Base-by-base conservation (phyloP, 2,797 vertebrate genomes). In the Gambusia yucatana region DNA sequence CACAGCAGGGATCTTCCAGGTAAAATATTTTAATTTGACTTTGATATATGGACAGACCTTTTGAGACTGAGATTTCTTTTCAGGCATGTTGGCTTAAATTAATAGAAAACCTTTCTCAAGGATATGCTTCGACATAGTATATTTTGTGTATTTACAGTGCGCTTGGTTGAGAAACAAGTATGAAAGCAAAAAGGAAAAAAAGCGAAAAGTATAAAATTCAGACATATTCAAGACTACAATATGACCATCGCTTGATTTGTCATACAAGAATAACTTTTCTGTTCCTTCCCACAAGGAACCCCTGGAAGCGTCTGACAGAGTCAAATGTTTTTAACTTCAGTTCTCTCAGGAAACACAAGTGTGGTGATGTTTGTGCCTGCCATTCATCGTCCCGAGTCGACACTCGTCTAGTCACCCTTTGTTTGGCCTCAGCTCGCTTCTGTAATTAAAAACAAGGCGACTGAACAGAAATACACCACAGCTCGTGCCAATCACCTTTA, bases 21-120 rank as follows among this genome's bases (percentile, higher is more conserved):
- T 88, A 82, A 81, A 88, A 86, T 84, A 84, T 86, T 87, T 41
- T 80, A 91, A 91, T 92, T 88, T 82, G 82, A 85, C 87, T 91
- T 91, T 87, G 87, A 88, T 85, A 80, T 73, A 77, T 63, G 6
- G 17, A 69, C 50, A 87, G 43, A 80, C 79, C 78, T 79, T 84
- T 79, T 80, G 82, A 6, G 13, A 76, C 59, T 67, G 63, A n/a
- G 72, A 69, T 79, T 88, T 81, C 72, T 76, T 90, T 88, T 91
- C 50, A 92, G 87, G 88, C 86, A 63, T 71, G 48, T 39, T 39
- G 74, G 44, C 65, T 67, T n/a, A 25, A 76, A 75, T 44, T 57
- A 20, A 47, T 78, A 74, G 1, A 55, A 73, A 2, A 0, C 48
- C 50, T 82, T 79, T n/a, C 17, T 46, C 2, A 9, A 70, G 5